Evolutionary conservation across 2,113 vertebrate species (phyloP).

Genomic region (Pterocles orientalis): DNA sequence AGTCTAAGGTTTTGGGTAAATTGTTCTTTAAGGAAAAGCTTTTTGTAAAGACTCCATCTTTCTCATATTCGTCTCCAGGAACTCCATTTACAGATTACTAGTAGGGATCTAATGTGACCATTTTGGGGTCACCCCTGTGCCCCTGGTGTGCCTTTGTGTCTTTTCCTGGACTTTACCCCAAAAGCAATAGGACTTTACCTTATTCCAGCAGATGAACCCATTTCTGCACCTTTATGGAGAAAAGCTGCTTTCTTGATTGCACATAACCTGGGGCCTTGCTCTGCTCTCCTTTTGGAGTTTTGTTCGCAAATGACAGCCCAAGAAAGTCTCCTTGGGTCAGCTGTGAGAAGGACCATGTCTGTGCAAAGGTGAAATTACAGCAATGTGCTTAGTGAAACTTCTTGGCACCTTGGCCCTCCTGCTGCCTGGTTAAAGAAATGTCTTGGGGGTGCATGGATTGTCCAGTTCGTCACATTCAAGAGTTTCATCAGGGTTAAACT

Average conservation of each 20-base stretch:
- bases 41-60: not conserved
- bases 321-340: not conserved
- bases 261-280: not conserved
- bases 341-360: not conserved
- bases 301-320: not conserved
- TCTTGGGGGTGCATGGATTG: not conserved
- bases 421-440: not conserved
- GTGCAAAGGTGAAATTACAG: not conserved
- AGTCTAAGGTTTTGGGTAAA: not conserved
- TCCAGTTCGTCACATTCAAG: not conserved
- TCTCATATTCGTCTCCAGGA: not conserved
- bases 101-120: not conserved
- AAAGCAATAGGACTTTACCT: not conserved
- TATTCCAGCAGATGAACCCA: not conserved
- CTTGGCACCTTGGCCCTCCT: not conserved
- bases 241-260: not conserved
- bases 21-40: not conserved
- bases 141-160: not conserved
- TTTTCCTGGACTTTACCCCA: not conserved
- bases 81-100: too few relatives aligned
- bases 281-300: not conserved
- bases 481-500: not conserved
- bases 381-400: not conserved
- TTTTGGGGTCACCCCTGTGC: not conserved
- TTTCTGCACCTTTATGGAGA: not conserved